Evolutionary conservation across 1,140 invertebrate genomes (phyloP), one percentile per base, ranked within the genome.

Genomic region (Holcopasites calliopsidis): DNA sequence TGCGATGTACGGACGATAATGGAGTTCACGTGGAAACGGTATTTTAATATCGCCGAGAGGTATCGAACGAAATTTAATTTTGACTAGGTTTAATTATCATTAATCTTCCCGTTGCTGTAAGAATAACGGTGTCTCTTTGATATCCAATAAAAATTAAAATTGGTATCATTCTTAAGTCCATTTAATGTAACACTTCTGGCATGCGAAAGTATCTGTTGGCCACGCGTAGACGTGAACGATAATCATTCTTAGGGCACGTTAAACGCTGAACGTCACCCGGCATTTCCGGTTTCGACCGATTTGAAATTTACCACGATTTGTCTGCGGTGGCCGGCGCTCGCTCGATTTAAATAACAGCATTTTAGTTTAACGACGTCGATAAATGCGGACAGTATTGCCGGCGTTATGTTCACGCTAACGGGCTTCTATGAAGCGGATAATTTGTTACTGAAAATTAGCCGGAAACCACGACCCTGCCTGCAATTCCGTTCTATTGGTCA

Each of bases 321-420:
- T 77, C 42, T 65, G 76, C 35, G 76, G 76, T 57, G 13, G 2
- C 18, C 10, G n/a, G 1, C 31, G 7, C 40, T 13, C 40, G 21
- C 23, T 13, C 60, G 69, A 62, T 77, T 77, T 74, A 65, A 77
- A 78, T 78, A 66, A 66, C 10, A 57, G 58, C 40, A 26, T 77
- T 77, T 71, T 77, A 40, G 72, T 77, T 57, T 64, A 72, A 77
- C 18, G 68, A 72, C 68, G 64, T 18, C 68, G 57, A 77, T 77
- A 72, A 77, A 72, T 70, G 40, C 40, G 31, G 13, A 5, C 38
- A n/a, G 47, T 40, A 44, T 75, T 78, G 58, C 54, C 40, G 31
- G 18, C 21, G 58, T 72, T 76, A 47, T 52, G 49, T 55, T 72
- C 33, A 23, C 68, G 60, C 57, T 72, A 64, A 61, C 75, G 42